Percentiles rank a stretch among this genome's conserved stretches.
These are phyloP conservation scores for Brachionus calyciflorus DNA, from an alignment of 1,140 invertebrate species.

Conservation along the genomic window DNA sequence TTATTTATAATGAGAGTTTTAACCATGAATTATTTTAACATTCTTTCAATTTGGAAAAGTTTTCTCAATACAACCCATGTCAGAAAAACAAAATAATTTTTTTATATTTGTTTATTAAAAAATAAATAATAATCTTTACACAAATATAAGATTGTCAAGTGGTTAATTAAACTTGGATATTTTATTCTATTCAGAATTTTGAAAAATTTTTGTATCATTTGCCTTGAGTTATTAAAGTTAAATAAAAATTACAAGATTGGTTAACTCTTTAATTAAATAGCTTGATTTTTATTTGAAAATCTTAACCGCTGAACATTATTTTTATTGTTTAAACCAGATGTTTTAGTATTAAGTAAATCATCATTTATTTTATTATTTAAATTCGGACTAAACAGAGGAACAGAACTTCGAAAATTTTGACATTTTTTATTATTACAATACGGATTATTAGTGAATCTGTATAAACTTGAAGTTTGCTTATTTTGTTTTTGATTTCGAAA, in stretches of 20 bases:
- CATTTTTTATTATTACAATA: constrained; percentile 26
- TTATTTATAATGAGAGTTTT: too few species aligned
- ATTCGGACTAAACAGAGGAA: neutral
- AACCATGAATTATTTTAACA: too few species aligned
- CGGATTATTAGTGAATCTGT: neutral
- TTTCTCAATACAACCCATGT: too few species aligned
- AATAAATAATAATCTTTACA: too few species aligned
- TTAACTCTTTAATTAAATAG: neutral
- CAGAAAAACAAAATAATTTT: too few species aligned
- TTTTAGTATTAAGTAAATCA: neutral
- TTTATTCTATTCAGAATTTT: too few species aligned
- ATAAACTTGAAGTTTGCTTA: neutral
- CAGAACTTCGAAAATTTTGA: constrained; percentile 11
- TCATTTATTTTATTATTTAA: neutral
- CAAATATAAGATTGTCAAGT: too few species aligned
- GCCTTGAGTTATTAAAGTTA: too few species aligned
- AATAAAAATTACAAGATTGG: neutral
- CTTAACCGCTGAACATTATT: neutral
- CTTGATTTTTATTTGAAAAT: constrained; percentile 1
- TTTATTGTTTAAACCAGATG: neutral
- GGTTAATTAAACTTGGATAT: too few species aligned
- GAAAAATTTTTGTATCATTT: too few species aligned
- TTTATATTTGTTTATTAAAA: too few species aligned
- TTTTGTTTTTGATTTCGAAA: neutral
- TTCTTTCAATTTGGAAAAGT: too few species aligned